phyloP scores from a whole-genome alignment of 2,113 vertebrate species.

The Sigmodon hispidus region DNA sequence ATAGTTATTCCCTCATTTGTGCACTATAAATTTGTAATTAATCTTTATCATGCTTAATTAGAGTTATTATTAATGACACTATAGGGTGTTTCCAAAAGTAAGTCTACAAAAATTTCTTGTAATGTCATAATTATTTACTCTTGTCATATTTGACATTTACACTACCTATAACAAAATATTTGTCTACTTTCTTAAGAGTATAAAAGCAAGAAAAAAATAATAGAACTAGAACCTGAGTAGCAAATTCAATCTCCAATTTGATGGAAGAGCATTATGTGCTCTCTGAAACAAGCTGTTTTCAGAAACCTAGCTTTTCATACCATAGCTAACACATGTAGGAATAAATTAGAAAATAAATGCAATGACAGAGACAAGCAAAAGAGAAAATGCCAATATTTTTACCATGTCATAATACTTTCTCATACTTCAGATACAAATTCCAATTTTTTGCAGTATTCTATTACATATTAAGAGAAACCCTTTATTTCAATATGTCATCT shows the following conservation, averaged over 20 bases:
- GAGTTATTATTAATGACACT: background rate
- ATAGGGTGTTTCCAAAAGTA: background rate
- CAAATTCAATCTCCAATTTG: background rate
- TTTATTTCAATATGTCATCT: background rate
- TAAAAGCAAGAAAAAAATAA: background rate
- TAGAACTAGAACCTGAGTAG: background rate
- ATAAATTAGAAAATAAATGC: background rate
- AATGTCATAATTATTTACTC: background rate
- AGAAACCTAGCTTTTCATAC: background rate
- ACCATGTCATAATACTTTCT: background rate
- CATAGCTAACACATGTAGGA: background rate
- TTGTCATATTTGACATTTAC: conserved; percentile 41
- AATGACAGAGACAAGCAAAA: background rate
- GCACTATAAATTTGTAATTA: conserved; percentile 34
- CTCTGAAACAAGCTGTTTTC: background rate
- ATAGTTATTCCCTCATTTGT: background rate
- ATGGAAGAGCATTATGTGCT: background rate
- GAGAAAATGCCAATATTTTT: background rate
- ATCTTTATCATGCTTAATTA: conserved; percentile 39
- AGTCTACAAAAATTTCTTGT: background rate
- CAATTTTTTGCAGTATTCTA: background rate
- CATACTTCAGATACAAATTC: background rate
- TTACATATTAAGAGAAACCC: background rate
- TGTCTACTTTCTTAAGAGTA: background rate
- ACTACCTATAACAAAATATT: background rate